Evolutionary conservation across 2,888 invertebrate species (phyloP), one percentile per base, ranked within the genome.

Genomic region (Pseudoips prasinana): DNA sequence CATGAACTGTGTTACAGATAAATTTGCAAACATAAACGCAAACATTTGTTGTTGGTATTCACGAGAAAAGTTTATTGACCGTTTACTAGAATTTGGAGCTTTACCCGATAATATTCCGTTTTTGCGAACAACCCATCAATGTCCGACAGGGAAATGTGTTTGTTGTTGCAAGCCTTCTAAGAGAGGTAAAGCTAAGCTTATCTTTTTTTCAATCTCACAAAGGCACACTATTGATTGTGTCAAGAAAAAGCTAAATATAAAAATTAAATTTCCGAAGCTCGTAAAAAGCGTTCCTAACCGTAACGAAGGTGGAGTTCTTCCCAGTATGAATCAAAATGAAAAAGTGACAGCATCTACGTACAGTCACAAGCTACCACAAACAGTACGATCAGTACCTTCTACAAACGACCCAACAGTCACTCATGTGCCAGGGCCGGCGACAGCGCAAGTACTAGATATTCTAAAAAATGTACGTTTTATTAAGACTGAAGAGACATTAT

Each of bases 11-110:
- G 5, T 1, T 8, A 18, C 2, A 5, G 1, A 23, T 18, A 14
- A n/a, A 19, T 20, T n/a, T 4, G 2, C n/a, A 14, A 34, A 30
- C 17, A 22, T 47, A 1, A 8, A 25, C 3, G 30, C 10, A 10
- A 3, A 33, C 10, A 38, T 54, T 27, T 66, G 68, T 44, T 71
- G 71, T 41, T 69, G 68, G 70, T 54, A 41, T 38, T 46, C 30
- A 17, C 53, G 61, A 6, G 54, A 70, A 46, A 39, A 43, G 4
- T 19, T 60, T 23, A 36, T 60, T 17, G 14, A 9, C 1, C 33
- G 37, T 17, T 37, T 64, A 10, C 19, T 39, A 20, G 2, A 11
- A 14, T 14, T 11, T 10, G 40, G 39, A 11, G 30, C 55, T 29
- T 40, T 39, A 17, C 32, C 34, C 7, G 33, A 25, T 6, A 33